Base-by-base conservation (phyloP, 2,113 vertebrate species). In the Microtus oregoni region DNA sequence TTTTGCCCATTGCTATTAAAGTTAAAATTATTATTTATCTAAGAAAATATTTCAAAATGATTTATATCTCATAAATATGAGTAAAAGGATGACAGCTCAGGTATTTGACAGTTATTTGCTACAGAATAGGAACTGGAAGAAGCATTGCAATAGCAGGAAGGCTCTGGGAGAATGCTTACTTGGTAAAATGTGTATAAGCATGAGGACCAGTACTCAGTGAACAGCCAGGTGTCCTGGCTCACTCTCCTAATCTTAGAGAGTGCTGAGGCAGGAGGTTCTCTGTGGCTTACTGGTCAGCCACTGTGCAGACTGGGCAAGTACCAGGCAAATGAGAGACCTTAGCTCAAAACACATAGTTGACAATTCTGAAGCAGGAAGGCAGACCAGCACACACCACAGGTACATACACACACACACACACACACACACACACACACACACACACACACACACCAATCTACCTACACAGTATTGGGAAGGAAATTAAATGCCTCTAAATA, bases 401-500 rank as follows among this genome's bases (percentile, higher is more conserved):
- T 52, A 52, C 12, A 14, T 14, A 52, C 0, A 13, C 44, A 19
- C n/a, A 83, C n/a, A 44, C n/a, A 30, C 1, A 26, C 6, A 15
- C 22, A 68, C 32, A 1, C 55, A 61, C 35, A 8, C 81, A 41
- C 55, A 17, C 81, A 63, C 26, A 30, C 6, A 15, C 22, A 68
- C 32, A 1, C 55, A 61, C 35, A 8, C 81, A 41, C 55, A 17
- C 81, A 63, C 26, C 32, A 19, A 8, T 17, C 38, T 38, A 52
- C 11, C n/a, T 38, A 70, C 3, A 50, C 30, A 86, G 61, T 92
- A 52, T 76, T 32, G 94, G 41, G 50, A 82, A 86, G 24, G 68
- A 89, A 97, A 77, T 24, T 20, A 55, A 89, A 70, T 70, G 38
- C 47, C 70, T 75, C 14, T 89, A 65, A 96, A 88, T 94, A 38